Evolutionary conservation across 2,888 invertebrate species (phyloP), one percentile per base, ranked within the genome.

Genomic region (Caenorhabditis virilis): DNA sequence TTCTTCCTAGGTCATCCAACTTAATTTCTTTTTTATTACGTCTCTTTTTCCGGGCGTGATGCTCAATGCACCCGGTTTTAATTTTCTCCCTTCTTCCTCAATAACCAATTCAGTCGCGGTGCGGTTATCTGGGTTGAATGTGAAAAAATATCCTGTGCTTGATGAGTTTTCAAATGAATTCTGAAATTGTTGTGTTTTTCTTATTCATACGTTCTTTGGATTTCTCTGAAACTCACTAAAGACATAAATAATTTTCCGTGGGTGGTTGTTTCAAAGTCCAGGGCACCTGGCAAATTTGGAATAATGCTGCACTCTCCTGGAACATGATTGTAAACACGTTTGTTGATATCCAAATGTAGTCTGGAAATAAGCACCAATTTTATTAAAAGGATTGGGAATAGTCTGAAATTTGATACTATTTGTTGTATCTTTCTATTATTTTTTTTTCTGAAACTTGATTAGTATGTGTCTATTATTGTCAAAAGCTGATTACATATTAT

Each of bases 291-390:
- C 2, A 65, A 20, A 36, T 65, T 60, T 20, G 65, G 69, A 16
- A 79, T 56, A 1, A 58, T 27, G 13, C 68, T 51, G 52, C 79
- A 79, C 38, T 71, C 74, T n/a, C 78, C 79, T 1, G 79, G 78
- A 15, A 64, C 69, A 51, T 79, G 79, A 30, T 73, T 72, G 57
- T 76, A 79, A 7, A 69, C 56, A 7, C 66, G 47, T 51, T 79
- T 79, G 68, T 79, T 79, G 26, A 67, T 51, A 57, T 79, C 79
- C 4, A 77, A 46, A 25, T 72, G 50, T 4, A 79, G 52, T 27
- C 79, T 79, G 56, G 55, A 76, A 77, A n/a, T n/a, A n/a, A n/a
- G n/a, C n/a, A n/a, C n/a, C n/a, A n/a, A n/a, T n/a, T n/a, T n/a
- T n/a, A n/a, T n/a, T n/a, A n/a, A n/a, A n/a, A n/a, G n/a, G n/a